Conservation (phyloP, 2,888 invertebrate species). For the Drosophila ustulata region DNA sequence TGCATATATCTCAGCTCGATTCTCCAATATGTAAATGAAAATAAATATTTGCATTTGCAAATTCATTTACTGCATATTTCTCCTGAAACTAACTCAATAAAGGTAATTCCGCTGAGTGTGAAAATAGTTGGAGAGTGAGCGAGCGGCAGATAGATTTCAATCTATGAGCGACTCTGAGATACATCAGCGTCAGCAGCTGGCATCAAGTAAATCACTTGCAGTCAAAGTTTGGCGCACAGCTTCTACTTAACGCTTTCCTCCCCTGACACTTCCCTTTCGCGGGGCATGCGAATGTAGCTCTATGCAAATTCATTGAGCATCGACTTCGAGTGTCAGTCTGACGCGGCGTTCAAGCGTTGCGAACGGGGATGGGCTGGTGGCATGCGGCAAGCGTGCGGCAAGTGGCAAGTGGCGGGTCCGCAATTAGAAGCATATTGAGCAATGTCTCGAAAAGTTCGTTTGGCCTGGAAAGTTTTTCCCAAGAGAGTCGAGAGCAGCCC, state of each 20-base stretch:
- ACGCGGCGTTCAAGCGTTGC: slow-evolving; percentile 12
- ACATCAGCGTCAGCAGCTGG: slow-evolving; percentile 19
- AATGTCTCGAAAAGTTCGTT: slow-evolving; percentile 64
- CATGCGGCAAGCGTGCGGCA: slow-evolving; percentile 17
- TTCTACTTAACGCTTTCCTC: slow-evolving; percentile 26
- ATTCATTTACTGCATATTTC: slow-evolving; percentile 5
- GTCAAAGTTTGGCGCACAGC: slow-evolving; percentile 51
- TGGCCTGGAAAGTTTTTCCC: slow-evolving; percentile 52
- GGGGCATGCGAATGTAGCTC: slow-evolving; percentile 12
- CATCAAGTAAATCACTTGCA: slow-evolving; percentile 58
- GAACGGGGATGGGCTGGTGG: slow-evolving; percentile 31
- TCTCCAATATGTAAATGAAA: not conserved
- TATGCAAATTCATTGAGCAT: slow-evolving; percentile 73
- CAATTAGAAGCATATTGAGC: slow-evolving; percentile 75
- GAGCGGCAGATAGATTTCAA: not conserved
- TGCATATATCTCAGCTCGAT: not conserved
- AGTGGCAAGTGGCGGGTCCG: slow-evolving; percentile 57
- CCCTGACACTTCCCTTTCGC: slow-evolving; percentile 1
- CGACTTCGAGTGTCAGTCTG: slow-evolving; percentile 34
- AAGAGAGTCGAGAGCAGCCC: slow-evolving; percentile 29
- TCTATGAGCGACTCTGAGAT: not conserved
- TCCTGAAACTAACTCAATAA: slow-evolving; percentile 6
- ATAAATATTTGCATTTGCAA: slow-evolving; percentile 8
- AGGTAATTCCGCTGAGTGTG: not conserved
- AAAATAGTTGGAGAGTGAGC: not conserved